Conservation (phyloP, 2,888 invertebrate genomes). For the Campaea margaritaria region DNA sequence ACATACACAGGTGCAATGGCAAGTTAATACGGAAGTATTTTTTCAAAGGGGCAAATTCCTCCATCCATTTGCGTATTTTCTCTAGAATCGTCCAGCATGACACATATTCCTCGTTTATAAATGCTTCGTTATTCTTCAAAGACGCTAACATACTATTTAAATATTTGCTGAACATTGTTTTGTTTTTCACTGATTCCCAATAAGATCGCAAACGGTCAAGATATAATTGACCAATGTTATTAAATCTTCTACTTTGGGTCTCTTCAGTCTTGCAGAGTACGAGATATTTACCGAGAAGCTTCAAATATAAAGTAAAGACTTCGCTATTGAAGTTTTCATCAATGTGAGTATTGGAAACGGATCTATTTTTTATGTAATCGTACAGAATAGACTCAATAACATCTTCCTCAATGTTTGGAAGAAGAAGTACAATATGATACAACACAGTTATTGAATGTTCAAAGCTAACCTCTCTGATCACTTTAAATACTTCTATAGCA, state of each 20-base stretch:
- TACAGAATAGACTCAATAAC: conserved; percentile 11
- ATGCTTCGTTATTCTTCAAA: conserved; percentile 57
- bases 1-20: conserved; percentile 59
- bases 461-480: conserved; percentile 39
- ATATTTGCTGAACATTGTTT: conserved; percentile 14
- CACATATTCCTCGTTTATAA: conserved; percentile 52
- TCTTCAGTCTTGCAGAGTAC: conserved; percentile 51
- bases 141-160: conserved; percentile 48
- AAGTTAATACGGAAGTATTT: conserved; percentile 53
- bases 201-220: conserved; percentile 48
- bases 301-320: conserved; percentile 40
- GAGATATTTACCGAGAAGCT: conserved; percentile 59
- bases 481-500: conserved; percentile 50
- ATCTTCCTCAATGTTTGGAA: conserved; percentile 19
- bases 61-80: conserved; percentile 50
- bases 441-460: conserved; percentile 41
- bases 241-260: conserved; percentile 46
- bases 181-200: conserved; percentile 5
- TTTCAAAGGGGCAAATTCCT: conserved; percentile 54
- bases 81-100: conserved; percentile 57
- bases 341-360: conserved; percentile 23
- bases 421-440: conserved; percentile 41
- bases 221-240: conserved; percentile 50
- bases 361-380: conserved; percentile 9
- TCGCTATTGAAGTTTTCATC: background rate